Conservation (phyloP, 2,888 invertebrate genomes). For the Caenorhabditis sp. region DNA sequence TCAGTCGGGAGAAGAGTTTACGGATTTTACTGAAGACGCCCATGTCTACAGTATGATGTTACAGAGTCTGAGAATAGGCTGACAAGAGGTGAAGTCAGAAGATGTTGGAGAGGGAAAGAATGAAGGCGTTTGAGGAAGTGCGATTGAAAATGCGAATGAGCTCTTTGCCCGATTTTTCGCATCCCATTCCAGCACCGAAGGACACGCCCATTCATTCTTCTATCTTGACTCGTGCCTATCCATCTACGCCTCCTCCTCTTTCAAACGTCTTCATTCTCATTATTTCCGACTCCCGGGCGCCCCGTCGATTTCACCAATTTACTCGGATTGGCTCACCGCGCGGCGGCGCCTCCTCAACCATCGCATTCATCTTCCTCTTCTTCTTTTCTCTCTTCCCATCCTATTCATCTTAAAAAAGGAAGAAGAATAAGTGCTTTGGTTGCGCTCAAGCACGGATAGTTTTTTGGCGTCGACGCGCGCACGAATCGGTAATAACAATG, state of each 20-base stretch:
- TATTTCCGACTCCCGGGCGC: conserved; percentile 44
- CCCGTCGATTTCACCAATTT: conserved; percentile 52
- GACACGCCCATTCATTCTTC: conserved; percentile 16
- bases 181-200: conserved; percentile 30
- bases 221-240: conserved; percentile 7
- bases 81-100: neutral
- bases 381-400: conserved; percentile 12
- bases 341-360: conserved; percentile 19
- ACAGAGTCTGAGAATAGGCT: neutral
- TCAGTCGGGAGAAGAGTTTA: conserved; percentile 4
- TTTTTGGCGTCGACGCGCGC: neutral
- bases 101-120: conserved; percentile 7
- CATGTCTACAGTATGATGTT: conserved; percentile 15
- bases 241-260: conserved; percentile 38
- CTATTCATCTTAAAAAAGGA: conserved; percentile 17
- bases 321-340: conserved; percentile 48
- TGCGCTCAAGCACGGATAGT: conserved; percentile 5
- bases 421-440: conserved; percentile 30
- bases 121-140: conserved; percentile 5
- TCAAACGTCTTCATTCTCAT: conserved; percentile 46
- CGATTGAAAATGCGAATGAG: conserved; percentile 32
- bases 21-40: conserved; percentile 14
- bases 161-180: conserved; percentile 40
- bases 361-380: conserved; percentile 52
- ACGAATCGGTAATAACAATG: conserved; percentile 41